Evolutionary conservation across 2,888 invertebrate species (phyloP).

Genomic region (Lycophotia porphyrea): DNA sequence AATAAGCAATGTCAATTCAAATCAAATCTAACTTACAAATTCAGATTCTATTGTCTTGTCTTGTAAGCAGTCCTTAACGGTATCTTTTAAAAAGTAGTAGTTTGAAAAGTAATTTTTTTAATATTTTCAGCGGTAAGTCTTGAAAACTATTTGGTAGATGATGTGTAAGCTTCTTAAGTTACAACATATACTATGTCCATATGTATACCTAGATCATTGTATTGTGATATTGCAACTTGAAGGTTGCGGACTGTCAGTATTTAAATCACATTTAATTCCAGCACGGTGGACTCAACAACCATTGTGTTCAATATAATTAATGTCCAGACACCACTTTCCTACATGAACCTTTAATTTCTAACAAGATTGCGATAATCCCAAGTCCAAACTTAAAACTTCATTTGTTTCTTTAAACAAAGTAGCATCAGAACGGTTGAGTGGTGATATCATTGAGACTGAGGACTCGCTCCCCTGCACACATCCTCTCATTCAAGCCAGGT

Average conservation of each 20-base stretch:
- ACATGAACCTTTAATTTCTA: not conserved
- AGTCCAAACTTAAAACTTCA: not conserved
- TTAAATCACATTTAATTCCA: no score
- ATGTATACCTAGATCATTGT: no score
- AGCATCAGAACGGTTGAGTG: conserved; percentile 46
- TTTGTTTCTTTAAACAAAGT: conserved; percentile 47
- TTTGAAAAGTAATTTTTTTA: no score
- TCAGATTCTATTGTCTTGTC: no score
- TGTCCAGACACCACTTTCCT: not conserved
- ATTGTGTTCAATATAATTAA: not conserved
- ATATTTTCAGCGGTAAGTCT: no score
- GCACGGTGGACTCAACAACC: not conserved
- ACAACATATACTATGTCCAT: not conserved
- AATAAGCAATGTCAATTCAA: no score
- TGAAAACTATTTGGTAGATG: no score
- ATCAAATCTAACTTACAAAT: no score
- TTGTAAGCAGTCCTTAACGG: no score
- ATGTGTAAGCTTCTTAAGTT: not conserved
- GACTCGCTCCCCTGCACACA: conserved; percentile 62
- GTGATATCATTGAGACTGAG: conserved; percentile 65
- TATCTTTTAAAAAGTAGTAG: no score
- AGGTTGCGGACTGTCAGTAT: no score
- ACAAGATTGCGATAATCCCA: not conserved
- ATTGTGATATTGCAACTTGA: not conserved
- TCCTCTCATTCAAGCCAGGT: conserved; percentile 72